A percentile compares a stretch with the other conserved stretches of the same genome.
These are phyloP conservation scores for Panagrolaimus sp. DNA, from an alignment of 1,140 invertebrate genomes.

Conservation along the genomic window DNA sequence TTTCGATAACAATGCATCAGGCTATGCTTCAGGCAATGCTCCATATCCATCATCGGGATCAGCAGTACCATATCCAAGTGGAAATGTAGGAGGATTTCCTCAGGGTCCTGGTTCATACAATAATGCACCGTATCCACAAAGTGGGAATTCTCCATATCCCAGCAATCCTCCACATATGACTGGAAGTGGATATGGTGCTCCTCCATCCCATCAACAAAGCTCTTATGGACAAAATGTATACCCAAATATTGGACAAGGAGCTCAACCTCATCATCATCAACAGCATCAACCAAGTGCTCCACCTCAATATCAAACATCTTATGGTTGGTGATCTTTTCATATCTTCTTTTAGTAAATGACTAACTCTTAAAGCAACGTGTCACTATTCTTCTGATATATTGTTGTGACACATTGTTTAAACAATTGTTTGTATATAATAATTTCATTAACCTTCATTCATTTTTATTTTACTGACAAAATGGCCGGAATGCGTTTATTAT, in stretches of 20 bases:
- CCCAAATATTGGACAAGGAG: background rate
- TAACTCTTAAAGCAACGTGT: too few relatives aligned
- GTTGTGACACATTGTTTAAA: too few relatives aligned
- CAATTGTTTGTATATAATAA: too few relatives aligned
- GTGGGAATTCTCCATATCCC: conserved; percentile 7
- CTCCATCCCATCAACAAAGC: background rate
- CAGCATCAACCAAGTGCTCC: background rate
- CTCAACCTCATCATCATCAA: background rate
- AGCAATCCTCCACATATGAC: background rate
- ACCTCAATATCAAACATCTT: conserved; percentile 5
- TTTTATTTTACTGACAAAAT: too few relatives aligned
- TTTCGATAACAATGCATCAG: too few relatives aligned
- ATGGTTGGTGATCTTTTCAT: conserved; percentile 2
- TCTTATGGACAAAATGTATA: background rate
- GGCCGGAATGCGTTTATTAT: too few relatives aligned
- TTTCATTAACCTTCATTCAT: too few relatives aligned
- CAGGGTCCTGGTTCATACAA: background rate
- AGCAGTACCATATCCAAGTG: background rate
- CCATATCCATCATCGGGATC: background rate
- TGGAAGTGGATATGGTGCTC: background rate
- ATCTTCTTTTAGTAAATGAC: too few relatives aligned
- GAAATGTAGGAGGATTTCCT: background rate
- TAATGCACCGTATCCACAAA: background rate
- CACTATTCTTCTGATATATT: too few relatives aligned
- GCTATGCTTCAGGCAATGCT: background rate